Conservation (phyloP, 2,888 invertebrate genomes). For the Copidosoma aretas region DNA sequence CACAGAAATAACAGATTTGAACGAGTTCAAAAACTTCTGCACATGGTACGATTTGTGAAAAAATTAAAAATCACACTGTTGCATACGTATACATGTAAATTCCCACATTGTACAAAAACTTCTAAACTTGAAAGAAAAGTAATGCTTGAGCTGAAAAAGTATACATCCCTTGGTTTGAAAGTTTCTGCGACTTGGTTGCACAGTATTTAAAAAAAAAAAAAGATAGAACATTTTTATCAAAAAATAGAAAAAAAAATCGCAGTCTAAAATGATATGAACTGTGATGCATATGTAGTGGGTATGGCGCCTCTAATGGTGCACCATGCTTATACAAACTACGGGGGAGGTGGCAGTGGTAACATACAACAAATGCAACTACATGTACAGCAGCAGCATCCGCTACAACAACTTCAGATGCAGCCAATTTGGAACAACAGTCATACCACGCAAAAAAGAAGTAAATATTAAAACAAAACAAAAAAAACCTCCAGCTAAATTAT, state of each 20-base stretch:
- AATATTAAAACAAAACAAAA: slow-evolving; percentile 56
- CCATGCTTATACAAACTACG: slow-evolving; percentile 68
- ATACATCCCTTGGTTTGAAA: slow-evolving; percentile 33
- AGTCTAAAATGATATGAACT: slow-evolving; percentile 54
- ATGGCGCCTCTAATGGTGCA: slow-evolving; percentile 65
- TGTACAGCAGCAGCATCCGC: slow-evolving; percentile 63
- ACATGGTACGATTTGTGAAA: too few species aligned
- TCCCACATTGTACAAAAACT: slow-evolving; percentile 16
- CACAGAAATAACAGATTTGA: neutral
- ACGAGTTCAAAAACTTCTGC: neutral
- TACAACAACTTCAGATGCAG: slow-evolving; percentile 61
- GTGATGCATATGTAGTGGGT: slow-evolving; percentile 60
- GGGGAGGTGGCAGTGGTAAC: slow-evolving; percentile 67
- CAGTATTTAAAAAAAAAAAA: too few species aligned
- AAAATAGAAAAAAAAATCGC: slow-evolving; percentile 32
- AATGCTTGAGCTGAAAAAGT: slow-evolving; percentile 23
- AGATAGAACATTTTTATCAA: slow-evolving; percentile 16
- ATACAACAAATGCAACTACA: slow-evolving; percentile 65
- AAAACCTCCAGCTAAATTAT: slow-evolving; percentile 4
- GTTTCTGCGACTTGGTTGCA: slow-evolving; percentile 53
- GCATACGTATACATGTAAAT: slow-evolving; percentile 4
- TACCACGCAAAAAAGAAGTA: slow-evolving; percentile 65
- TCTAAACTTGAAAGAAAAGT: slow-evolving; percentile 4
- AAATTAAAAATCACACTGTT: neutral
- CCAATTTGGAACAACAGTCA: slow-evolving; percentile 62